Conservation (phyloP, 2,113 vertebrate species). For the Polypterus senegalus region DNA sequence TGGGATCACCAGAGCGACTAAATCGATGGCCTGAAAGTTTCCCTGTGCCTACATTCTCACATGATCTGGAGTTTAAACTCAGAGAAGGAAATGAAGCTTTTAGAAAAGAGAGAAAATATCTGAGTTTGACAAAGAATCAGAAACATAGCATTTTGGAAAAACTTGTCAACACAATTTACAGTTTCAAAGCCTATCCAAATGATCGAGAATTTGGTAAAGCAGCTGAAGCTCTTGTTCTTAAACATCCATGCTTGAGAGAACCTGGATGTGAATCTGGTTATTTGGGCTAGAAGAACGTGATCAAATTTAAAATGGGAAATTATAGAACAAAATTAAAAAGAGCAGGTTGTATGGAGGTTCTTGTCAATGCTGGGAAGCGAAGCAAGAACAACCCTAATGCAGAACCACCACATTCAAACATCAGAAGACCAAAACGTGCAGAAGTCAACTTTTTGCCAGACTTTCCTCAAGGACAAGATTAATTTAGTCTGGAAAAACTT, state of each 20-base stretch:
- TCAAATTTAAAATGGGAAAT: slow-evolving; percentile 9
- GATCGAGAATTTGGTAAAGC: not conserved
- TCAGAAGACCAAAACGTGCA: slow-evolving; percentile 19
- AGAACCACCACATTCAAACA: slow-evolving; percentile 7
- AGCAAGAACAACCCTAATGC: slow-evolving; percentile 9
- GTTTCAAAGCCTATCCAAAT: slow-evolving; percentile 3
- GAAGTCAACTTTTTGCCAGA: slow-evolving; percentile 19
- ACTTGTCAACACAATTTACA: not conserved
- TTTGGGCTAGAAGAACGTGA: not conserved
- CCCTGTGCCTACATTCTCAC: not conserved
- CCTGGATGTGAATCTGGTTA: not conserved
- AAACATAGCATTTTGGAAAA: not conserved
- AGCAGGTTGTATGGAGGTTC: slow-evolving; percentile 13
- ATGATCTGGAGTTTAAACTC: not conserved
- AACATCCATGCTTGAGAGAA: slow-evolving; percentile 1
- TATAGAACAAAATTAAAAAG: slow-evolving; percentile 17
- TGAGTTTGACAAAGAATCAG: not conserved
- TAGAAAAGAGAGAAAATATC: not conserved
- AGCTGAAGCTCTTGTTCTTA: not conserved
- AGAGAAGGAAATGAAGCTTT: not conserved
- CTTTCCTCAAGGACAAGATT: no score
- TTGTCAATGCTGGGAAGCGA: slow-evolving; percentile 10
- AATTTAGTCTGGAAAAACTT: no score
- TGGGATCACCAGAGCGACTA: not conserved
- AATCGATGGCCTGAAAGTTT: not conserved